Evolutionary conservation across 2,888 invertebrate species (phyloP), one percentile per base, ranked within the genome.

Genomic region (Podabrus alpinus): DNA sequence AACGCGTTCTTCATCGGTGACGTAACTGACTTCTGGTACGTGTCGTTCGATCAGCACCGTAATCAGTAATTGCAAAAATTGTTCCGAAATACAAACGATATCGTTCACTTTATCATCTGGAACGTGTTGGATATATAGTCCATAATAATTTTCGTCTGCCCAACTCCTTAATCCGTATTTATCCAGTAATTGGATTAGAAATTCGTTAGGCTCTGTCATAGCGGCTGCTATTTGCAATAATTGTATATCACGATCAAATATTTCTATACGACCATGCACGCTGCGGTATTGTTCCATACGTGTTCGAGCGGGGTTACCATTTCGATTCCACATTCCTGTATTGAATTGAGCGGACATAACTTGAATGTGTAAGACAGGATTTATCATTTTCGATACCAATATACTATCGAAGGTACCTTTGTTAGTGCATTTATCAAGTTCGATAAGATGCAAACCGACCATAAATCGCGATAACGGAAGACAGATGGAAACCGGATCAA

Each of bases 281-380:
- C 97, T 98, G 85, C 96, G 95, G 87, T 98, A 98, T 88, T 97
- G 97, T 87, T 94, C 97, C 0, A 99, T 91, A 87, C 99, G 99
- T 89, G 99, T 98, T 71, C 98, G 90, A 24, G 99, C 89, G 0
- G 98, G 97, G 88, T 97, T 98, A 1, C 99, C 99, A 87, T 99
- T 99, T 77, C 99, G 91, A 7, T 98, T 92, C 99, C 99, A 99
- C 96, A 99, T 96, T 70, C 97, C 96, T 0, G 98, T 95, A 86
- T 96, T 94, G 13, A 96, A 95, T 86, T 96, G 95, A 0, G 94
- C 93, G 79, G 95, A 94, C 95, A 95, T 95, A 3, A 94, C 94
- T 87, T 93, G 92, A 0, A 95, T 94, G 73, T 97, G 91, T 1
- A 99, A 88, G 3, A 97, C 95, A 0, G 97, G 95, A 86, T 99